These are phyloP conservation scores for Apis florea DNA, from an alignment of 1,140 invertebrate genomes.

Conservation along the genomic window DNA sequence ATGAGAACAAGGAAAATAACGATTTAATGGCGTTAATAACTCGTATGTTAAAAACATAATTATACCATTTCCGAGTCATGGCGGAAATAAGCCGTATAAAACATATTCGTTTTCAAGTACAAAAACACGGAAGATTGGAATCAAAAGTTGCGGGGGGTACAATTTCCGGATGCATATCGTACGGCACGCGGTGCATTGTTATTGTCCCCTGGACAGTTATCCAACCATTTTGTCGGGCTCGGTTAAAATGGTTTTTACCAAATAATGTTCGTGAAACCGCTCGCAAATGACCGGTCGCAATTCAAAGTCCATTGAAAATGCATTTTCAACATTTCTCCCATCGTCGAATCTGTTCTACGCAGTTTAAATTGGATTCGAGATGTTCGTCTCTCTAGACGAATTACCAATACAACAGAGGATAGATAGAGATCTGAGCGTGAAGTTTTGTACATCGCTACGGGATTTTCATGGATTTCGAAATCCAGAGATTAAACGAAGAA, in stretches of 20 bases:
- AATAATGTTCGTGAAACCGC: slow-evolving; percentile 23
- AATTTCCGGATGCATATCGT: slow-evolving; percentile 38
- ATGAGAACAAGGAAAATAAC: not conserved
- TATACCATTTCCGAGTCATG: not conserved
- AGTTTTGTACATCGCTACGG: not conserved
- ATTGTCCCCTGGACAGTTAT: slow-evolving; percentile 31
- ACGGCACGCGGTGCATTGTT: not conserved
- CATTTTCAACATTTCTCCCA: not conserved
- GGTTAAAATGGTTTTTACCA: slow-evolving; percentile 6
- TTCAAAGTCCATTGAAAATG: not conserved
- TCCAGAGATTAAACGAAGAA: not conserved
- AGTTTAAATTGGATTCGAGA: not conserved
- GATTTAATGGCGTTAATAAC: not conserved
- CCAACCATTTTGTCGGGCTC: not conserved
- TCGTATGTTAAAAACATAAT: not conserved
- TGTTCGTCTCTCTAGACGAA: not conserved
- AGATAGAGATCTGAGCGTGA: not conserved
- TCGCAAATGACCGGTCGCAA: not conserved
- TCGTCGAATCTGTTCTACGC: not conserved
- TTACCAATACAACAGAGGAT: not conserved
- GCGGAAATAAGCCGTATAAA: slow-evolving; percentile 31
- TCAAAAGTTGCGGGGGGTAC: slow-evolving; percentile 23
- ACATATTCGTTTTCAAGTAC: slow-evolving; percentile 19
- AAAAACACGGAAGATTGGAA: slow-evolving; percentile 27
- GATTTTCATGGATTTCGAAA: not conserved